Evolutionary conservation across 2,888 invertebrate genomes (phyloP), one percentile per base, ranked within the genome.

Genomic region (Rutpela maculata): DNA sequence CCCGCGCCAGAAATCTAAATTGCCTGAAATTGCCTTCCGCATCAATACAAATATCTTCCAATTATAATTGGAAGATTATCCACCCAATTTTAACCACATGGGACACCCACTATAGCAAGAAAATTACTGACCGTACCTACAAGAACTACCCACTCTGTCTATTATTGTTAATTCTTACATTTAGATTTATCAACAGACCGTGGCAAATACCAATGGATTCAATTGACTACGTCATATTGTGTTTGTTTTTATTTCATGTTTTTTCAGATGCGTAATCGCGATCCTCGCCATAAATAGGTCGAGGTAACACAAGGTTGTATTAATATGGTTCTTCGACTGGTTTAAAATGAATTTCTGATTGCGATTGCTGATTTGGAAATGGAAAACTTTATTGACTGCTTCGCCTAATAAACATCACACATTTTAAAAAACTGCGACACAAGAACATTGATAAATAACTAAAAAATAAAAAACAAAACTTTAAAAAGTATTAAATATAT

Each of bases 81-180:
- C 67, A 57, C 57, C 67, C 63, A 76, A 60, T 77, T 79, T 75
- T 26, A 50, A 69, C 59, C 35, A 67, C 22, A 19, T 12, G 67
- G 67, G 70, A 74, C 78, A 74, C 84, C 84, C 78, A 84, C 83
- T 74, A 55, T 55, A 71, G 74, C 71, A 17, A 81, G 72, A 62
- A 84, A 83, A 83, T 84, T 83, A 83, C 82, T 83, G 83, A 84
- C 83, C 83, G 80, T 83, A 83, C 83, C 84, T 82, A 83, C 81
- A 75, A 60, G 31, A 56, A 60, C 18, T 35, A 55, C 56, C 77
- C 65, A 50, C 63, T 22, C 50, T 31, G n/a, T 63, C 17, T 43
- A 55, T 72, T 55, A 50, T 65, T 43, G 11, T 18, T n/a, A 63
- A 35, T 62, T 62, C 62, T 62, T 22, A 12, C 31, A 19, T 50